Percentiles rank a stretch among this genome's conserved stretches.
phyloP scores from a whole-genome alignment of 2,888 invertebrate species.

The Bombyx huttoni region DNA sequence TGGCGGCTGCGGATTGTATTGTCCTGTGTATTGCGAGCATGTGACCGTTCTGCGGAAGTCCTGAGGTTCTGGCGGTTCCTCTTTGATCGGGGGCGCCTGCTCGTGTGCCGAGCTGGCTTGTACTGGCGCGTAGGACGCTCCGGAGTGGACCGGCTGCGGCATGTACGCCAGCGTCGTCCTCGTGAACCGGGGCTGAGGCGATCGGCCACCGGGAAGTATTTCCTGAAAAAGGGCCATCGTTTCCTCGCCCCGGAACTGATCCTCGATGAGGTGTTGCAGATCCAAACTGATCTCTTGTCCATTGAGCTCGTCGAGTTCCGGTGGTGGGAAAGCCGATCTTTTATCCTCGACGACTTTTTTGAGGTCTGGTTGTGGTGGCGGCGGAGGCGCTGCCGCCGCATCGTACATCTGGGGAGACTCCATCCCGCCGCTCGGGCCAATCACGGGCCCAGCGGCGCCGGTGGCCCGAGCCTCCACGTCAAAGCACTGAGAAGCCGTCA shows the following conservation, averaged over 20 bases:
- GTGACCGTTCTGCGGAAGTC: conserved; percentile 79
- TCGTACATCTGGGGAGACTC: conserved; percentile 93
- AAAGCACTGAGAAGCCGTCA: conserved; percentile 61
- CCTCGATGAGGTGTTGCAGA: conserved; percentile 92
- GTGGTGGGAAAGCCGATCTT: conserved; percentile 82
- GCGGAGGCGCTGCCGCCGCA: conserved; percentile 74
- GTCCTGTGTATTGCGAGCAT: conserved; percentile 69
- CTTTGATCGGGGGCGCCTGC: conserved; percentile 83
- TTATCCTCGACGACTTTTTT: conserved; percentile 76
- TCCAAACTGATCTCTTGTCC: conserved; percentile 94
- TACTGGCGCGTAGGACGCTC: conserved; percentile 75
- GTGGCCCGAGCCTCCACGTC: conserved; percentile 64
- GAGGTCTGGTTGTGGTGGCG: conserved; percentile 74
- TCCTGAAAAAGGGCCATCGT: conserved; percentile 85
- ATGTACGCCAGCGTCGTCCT: conserved; percentile 88
- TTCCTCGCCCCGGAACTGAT: conserved; percentile 88
- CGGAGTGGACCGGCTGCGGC: conserved; percentile 93
- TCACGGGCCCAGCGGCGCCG: conserved; percentile 59
- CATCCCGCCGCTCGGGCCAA: conserved; percentile 74
- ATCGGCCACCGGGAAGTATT: conserved; percentile 76
- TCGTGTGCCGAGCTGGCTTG: conserved; percentile 75
- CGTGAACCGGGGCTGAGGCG: conserved; percentile 69
- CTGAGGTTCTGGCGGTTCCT: conserved; percentile 87
- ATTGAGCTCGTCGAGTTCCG: conserved; percentile 90
- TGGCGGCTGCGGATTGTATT: conserved; percentile 57